These are phyloP conservation scores for Euura lappo DNA, from an alignment of 1,140 invertebrate genomes.

Conservation along the genomic window DNA sequence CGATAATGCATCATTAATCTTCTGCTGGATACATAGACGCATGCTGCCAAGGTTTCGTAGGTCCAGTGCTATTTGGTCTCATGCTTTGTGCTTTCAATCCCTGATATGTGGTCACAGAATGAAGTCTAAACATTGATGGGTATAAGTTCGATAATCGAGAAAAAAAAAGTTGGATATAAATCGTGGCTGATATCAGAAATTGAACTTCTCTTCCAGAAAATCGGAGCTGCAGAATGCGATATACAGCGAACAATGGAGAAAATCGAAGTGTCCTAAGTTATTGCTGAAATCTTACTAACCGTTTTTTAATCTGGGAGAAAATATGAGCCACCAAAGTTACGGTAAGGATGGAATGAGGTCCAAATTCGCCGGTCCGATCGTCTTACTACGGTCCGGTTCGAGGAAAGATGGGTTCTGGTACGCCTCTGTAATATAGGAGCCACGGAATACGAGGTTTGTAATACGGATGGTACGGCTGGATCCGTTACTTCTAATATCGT, in stretches of 20 bases:
- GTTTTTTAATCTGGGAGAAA: not conserved
- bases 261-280: too few relatives aligned
- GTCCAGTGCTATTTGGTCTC: too few relatives aligned
- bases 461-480: constrained; percentile 38
- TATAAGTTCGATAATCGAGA: too few relatives aligned
- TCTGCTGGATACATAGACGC: not conserved
- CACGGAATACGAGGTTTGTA: constrained; percentile 38
- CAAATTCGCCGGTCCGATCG: not conserved
- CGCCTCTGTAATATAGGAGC: constrained; percentile 33
- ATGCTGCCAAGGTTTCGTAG: not conserved
- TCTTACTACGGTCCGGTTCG: not conserved
- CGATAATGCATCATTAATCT: not conserved
- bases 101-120: too few relatives aligned
- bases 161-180: too few relatives aligned
- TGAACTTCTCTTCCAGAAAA: too few relatives aligned
- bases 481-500: constrained; percentile 45
- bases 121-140: too few relatives aligned
- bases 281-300: too few relatives aligned
- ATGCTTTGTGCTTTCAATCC: too few relatives aligned
- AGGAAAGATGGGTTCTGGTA: not conserved
- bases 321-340: not conserved
- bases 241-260: too few relatives aligned
- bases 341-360: constrained; percentile 1
- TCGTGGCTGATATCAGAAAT: too few relatives aligned
- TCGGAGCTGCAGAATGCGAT: too few relatives aligned